Evolutionary conservation across 2,797 vertebrate genomes (phyloP), one percentile per base, ranked within the genome.

Genomic region (Xenops minutus): DNA sequence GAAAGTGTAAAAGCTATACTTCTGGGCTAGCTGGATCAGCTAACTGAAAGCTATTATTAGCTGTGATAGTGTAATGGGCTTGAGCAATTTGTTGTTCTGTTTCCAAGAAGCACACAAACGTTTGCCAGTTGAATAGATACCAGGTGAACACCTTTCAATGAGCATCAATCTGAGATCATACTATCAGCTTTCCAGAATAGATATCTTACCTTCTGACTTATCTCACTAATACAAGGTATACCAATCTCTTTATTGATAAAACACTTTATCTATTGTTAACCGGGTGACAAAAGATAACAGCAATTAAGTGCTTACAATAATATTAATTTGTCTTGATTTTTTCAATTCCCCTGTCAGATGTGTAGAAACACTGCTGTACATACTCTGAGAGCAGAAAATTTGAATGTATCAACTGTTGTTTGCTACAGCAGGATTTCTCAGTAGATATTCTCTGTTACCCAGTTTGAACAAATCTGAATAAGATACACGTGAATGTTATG

Each of bases 1-100:
- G 72, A 92, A 95, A 83, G 67, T 94, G 71, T 88, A 58, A 92
- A 88, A 89, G 82, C 73, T 67, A 59, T 80, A 91, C 19, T 92
- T 76, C 64, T 68, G 62, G 36, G 39, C 39, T 83, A 84, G 63
- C 43, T 73, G 68, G 58, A 91, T 95, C 63, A 96, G 64, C 78
- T 89, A 82, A 88, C 12, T 27, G 84, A 64, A 93, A 90, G 27
- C 43, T 93, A 26, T 58, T 71, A 36, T 83, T 93, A 87, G 48
- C 46, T 83, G 7, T 68, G 76, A 73, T 85, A 89, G 85, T 91
- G 66, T 90, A 92, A 94, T 63, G 67, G 81, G 26, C 29, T 80
- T 92, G n/a, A 81, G 37, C 34, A 83, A 27, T n/a, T 91, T 66
- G 11, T 90, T 75, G 55, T 51, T 88, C 89, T 91, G 20, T 75